Percentiles rank a stretch among this genome's conserved stretches.
Evolutionary conservation across 2,888 invertebrate genomes (phyloP).

Genomic region (Cyclophora punctaria): DNA sequence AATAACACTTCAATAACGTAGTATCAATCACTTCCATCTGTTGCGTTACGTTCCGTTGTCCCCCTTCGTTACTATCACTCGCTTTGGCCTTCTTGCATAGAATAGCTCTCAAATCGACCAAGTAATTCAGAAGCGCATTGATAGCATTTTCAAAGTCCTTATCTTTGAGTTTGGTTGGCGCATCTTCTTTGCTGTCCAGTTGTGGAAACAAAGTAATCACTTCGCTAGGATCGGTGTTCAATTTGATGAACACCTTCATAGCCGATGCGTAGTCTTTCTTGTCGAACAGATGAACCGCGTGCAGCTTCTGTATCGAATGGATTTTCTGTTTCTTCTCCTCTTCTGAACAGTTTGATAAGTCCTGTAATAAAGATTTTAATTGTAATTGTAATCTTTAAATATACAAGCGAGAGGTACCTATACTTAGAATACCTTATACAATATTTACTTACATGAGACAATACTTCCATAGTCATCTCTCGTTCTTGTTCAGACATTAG

Average conservation of each 20-base stretch:
- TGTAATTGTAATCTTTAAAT: too few relatives aligned
- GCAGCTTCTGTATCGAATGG: slow-evolving; percentile 90
- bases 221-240: slow-evolving; percentile 95
- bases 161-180: slow-evolving; percentile 78
- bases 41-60: slow-evolving; percentile 48
- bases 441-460: background rate
- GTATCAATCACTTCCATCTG: slow-evolving; percentile 95
- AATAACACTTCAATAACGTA: slow-evolving; percentile 95
- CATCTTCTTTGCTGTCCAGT: slow-evolving; percentile 75
- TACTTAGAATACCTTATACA: slow-evolving; percentile 4
- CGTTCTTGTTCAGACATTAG: too few relatives aligned
- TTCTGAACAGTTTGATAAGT: slow-evolving; percentile 85
- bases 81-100: slow-evolving; percentile 44
- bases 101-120: slow-evolving; percentile 83
- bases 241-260: slow-evolving; percentile 91
- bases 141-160: slow-evolving; percentile 91
- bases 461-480: too few relatives aligned
- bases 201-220: slow-evolving; percentile 97
- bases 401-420: background rate
- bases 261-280: slow-evolving; percentile 91
- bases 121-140: slow-evolving; percentile 90
- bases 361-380: slow-evolving; percentile 62
- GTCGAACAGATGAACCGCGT: slow-evolving; percentile 93
- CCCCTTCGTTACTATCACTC: slow-evolving; percentile 13
- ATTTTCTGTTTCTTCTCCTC: slow-evolving; percentile 87